A percentile compares a stretch with the other conserved stretches of the same genome.
Conservation (phyloP, 2,888 invertebrate species). For the Tetanocera ferruginea region DNA sequence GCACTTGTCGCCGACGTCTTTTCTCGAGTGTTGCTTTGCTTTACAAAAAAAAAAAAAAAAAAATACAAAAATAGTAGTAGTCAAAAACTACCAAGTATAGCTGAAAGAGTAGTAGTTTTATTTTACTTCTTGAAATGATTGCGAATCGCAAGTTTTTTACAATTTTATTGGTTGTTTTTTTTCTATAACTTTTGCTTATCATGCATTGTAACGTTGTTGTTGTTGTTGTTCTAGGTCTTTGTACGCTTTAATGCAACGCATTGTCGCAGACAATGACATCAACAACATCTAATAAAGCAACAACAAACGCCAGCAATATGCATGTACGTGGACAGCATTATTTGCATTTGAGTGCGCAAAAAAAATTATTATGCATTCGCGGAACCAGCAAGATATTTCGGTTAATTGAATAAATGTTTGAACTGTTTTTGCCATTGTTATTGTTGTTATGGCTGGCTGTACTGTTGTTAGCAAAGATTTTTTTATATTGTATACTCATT, state of each 20-base stretch:
- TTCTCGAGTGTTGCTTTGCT: too few relatives aligned
- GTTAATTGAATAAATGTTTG: slow-evolving; percentile 22
- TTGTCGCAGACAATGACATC: slow-evolving; percentile 51
- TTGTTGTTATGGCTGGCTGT: neutral
- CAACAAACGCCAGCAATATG: neutral
- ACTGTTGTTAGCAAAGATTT: neutral
- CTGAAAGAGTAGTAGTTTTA: too few relatives aligned
- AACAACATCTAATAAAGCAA: slow-evolving; percentile 47
- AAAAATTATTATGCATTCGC: slow-evolving; percentile 18
- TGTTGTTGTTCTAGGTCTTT: slow-evolving; percentile 1
- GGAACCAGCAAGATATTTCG: slow-evolving; percentile 14
- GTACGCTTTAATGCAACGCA: slow-evolving; percentile 22
- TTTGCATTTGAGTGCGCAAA: slow-evolving; percentile 8
- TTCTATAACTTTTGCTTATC: neutral
- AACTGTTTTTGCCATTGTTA: neutral
- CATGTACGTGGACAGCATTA: slow-evolving; percentile 14
- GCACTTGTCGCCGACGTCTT: too few relatives aligned
- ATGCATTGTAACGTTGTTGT: slow-evolving; percentile 10
- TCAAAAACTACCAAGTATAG: too few relatives aligned
- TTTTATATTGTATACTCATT: neutral
- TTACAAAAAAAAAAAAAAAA: too few relatives aligned
- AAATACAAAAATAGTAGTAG: too few relatives aligned
- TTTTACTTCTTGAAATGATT: neutral
- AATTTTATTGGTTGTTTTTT: neutral
- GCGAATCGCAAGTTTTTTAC: neutral